Conservation (phyloP, 2,888 invertebrate species). For the Tryphoninae sp. region DNA sequence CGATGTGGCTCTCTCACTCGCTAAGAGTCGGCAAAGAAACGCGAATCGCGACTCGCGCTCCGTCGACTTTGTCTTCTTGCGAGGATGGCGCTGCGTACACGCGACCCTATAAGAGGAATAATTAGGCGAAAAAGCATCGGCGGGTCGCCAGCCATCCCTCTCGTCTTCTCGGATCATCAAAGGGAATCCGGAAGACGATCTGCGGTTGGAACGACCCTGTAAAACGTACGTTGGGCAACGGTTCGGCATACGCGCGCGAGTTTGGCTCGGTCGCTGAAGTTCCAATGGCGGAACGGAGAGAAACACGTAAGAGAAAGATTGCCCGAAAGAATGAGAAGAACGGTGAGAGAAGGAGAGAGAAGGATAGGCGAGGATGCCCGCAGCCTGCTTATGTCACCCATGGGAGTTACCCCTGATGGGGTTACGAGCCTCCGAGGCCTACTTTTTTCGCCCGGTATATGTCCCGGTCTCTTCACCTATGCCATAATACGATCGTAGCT, state of each 20-base stretch:
- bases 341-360: constrained; percentile 57
- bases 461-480: constrained; percentile 79
- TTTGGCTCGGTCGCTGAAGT: constrained; percentile 27
- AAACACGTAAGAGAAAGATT: constrained; percentile 43
- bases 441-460: constrained; percentile 78
- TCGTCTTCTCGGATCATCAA: constrained; percentile 61
- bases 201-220: constrained; percentile 41
- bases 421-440: constrained; percentile 84
- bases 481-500: constrained; percentile 78
- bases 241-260: no score
- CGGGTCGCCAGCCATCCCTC: constrained; percentile 19
- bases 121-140: constrained; percentile 64
- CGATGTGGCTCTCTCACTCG: constrained; percentile 17
- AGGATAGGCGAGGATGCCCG: constrained; percentile 64
- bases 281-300: constrained; percentile 34
- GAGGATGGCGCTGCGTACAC: constrained; percentile 35
- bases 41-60: constrained; percentile 9
- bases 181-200: constrained; percentile 65
- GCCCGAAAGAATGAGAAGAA: constrained; percentile 47
- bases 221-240: constrained; percentile 29
- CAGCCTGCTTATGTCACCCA: constrained; percentile 76
- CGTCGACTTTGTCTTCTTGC: constrained; percentile 39
- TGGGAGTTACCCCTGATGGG: constrained; percentile 82
- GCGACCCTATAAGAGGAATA: constrained; percentile 62
- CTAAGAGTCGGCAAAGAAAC: constrained; percentile 27